Conservation (phyloP, 37 sponge, comb jelly and placozoan species). For the Hexactinellida sp. region DNA sequence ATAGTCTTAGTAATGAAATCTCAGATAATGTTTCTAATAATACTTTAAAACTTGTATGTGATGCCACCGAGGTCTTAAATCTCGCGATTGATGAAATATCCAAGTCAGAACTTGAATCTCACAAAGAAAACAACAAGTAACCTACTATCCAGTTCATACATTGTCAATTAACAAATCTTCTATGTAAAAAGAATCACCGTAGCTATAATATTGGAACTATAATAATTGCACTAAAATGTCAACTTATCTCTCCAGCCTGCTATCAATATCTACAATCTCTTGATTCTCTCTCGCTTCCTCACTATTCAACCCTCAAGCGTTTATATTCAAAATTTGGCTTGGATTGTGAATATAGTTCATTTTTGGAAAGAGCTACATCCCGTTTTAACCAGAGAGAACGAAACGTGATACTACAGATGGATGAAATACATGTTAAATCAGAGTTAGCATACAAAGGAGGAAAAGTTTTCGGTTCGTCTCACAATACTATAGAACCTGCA, state of each 20-base stretch:
- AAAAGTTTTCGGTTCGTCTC: not conserved
- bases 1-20: too few species aligned
- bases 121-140: not conserved
- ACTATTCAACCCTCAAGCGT: not conserved
- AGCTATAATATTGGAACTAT: slow-evolving; percentile 5
- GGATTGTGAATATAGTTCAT: not conserved
- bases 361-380: slow-evolving; percentile 10
- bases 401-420: not conserved
- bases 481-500: not conserved
- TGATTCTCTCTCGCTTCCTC: not conserved
- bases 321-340: too few species aligned
- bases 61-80: not conserved
- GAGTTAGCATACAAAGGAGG: not conserved
- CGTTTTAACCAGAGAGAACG: slow-evolving; percentile 5
- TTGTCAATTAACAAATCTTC: not conserved
- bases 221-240: not conserved
- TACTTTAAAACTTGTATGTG: not conserved
- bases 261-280: not conserved
- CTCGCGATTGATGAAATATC: not conserved
- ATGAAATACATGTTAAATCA: not conserved
- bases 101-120: not conserved
- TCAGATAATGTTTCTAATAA: too few species aligned
- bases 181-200: not conserved
- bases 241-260: slow-evolving; percentile 8
- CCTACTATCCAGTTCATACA: not conserved